These are phyloP conservation scores for Zapus hudsonius DNA, from an alignment of 2,113 vertebrate species.

Conservation along the genomic window DNA sequence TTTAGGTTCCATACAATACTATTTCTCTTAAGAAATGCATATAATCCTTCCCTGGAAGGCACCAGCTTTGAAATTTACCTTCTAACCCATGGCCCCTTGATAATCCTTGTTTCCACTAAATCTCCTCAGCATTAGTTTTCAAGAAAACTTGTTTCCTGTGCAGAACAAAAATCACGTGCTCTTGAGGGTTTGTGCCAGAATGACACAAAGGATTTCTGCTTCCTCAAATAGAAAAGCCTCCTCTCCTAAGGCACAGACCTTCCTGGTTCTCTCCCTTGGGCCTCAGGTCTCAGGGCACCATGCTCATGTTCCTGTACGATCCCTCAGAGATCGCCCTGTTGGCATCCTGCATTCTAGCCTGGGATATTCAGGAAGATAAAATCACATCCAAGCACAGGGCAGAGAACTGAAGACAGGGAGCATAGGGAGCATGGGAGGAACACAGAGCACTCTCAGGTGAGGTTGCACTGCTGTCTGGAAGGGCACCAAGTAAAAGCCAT, in stretches of 20 bases:
- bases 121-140: background rate
- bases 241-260: background rate
- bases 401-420: background rate
- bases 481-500: background rate
- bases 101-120: background rate
- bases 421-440: background rate
- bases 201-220: too few species aligned
- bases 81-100: background rate
- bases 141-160: background rate
- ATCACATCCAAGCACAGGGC: background rate
- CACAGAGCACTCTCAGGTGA: background rate
- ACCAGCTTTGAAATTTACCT: background rate
- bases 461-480: background rate
- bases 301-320: background rate
- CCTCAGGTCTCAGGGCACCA: background rate
- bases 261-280: background rate
- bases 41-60: background rate
- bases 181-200: background rate
- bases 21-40: background rate
- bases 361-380: background rate
- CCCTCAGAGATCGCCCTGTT: background rate
- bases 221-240: too few species aligned
- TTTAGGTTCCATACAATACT: background rate
- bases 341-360: background rate
- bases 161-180: too few species aligned